These are phyloP conservation scores for Microcebus murinus DNA, from an alignment of 2,113 vertebrate species.

Conservation along the genomic window DNA sequence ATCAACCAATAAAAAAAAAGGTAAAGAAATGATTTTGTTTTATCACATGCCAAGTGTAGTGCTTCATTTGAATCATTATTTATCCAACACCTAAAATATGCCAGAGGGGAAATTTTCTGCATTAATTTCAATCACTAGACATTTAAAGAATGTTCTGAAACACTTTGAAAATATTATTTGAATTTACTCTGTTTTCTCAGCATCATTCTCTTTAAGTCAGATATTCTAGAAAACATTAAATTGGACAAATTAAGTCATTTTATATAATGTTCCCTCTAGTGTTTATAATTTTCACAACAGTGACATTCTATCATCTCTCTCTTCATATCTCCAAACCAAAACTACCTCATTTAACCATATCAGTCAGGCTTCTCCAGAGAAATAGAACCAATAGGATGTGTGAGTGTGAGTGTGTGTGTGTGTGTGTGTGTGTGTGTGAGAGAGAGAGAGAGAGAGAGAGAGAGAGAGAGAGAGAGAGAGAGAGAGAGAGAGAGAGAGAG, in stretches of 20 bases:
- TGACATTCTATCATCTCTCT: slow-evolving; percentile 32
- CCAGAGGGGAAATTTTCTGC: background rate
- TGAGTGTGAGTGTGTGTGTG: background rate
- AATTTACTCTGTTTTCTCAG: slow-evolving; percentile 45
- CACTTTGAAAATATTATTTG: slow-evolving; percentile 53
- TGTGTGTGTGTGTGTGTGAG: background rate
- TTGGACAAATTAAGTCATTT: slow-evolving; percentile 60
- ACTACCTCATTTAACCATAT: background rate
- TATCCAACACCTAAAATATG: slow-evolving; percentile 62
- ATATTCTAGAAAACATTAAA: slow-evolving; percentile 67
- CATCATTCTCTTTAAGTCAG: slow-evolving; percentile 59
- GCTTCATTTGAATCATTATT: slow-evolving; percentile 62
- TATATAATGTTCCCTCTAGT: slow-evolving; percentile 45
- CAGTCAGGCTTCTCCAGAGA: background rate
- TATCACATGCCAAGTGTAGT: background rate
- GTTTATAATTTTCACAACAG: slow-evolving; percentile 64
- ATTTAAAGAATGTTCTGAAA: slow-evolving; percentile 60
- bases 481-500: background rate
- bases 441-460: background rate
- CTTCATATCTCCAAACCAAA: slow-evolving; percentile 24
- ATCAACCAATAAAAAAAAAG: background rate
- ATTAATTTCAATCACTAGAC: slow-evolving; percentile 54
- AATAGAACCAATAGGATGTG: background rate
- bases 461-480: background rate
- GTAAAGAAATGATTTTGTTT: slow-evolving; percentile 43